Base-by-base conservation (phyloP, 2,113 vertebrate species). In the Tonatia bakeri region DNA sequence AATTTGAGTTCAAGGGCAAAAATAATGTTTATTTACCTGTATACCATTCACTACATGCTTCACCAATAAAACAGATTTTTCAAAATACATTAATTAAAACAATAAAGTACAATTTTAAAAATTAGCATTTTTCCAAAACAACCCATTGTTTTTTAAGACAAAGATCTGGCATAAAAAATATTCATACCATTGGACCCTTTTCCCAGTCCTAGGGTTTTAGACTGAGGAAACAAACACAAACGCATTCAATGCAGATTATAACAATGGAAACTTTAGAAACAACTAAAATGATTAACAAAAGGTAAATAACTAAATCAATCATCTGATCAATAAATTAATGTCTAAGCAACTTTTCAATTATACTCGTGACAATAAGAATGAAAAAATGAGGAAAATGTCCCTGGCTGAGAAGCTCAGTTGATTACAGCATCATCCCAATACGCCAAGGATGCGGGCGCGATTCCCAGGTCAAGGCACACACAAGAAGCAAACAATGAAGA, bases 71-170 rank as follows among this genome's bases (percentile, higher is more conserved):
- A 38, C 13, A 89, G 87, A 69, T 13, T 16, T 79, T 70, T 45
- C 33, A 79, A 92, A 92, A 82, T 89, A 90, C 4, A 91, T 38
- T 87, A 91, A 96, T 86, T 86, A 90, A 94, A 96, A 92, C 9
- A 65, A 87, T 43, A 4, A 93, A 7, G 56, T 73, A 82, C n/a
- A 80, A 92, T 50, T 90, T 94, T 94, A 92, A 15, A 91, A 89
- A 92, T 80, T 69, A 69, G 6, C 15, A 94, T 47, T 61, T 89
- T 85, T 19, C n/a, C 45, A 67, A 93, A 96, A 94, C 43, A 94
- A 82, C 4, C 17, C 33, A 86, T 10, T 91, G 3, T 90, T 91
- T 50, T 81, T 50, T n/a, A 80, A 92, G 26, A 82, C 3, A 70
- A 11, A 90, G 40, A 93, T 50, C 2, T 90, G 50, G n/a, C 64